These are phyloP conservation scores for Papilio polytes DNA, from an alignment of 1,140 invertebrate species.

Conservation along the genomic window DNA sequence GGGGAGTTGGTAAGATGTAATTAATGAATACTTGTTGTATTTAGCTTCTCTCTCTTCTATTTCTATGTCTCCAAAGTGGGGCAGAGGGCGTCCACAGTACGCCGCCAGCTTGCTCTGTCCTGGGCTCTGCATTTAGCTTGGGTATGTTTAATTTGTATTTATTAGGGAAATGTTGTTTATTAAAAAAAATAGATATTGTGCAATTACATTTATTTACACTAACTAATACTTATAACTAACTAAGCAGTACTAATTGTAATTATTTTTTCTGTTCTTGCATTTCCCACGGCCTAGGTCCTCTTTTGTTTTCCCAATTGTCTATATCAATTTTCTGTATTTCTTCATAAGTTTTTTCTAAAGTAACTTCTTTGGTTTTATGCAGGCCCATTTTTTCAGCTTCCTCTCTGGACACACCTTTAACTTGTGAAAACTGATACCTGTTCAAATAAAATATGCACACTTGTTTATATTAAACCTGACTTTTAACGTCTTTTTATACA, in stretches of 20 bases:
- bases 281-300: slow-evolving; percentile 93
- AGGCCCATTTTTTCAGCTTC: slow-evolving; percentile 87
- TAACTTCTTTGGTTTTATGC: slow-evolving; percentile 87
- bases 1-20: too few relatives aligned
- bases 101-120: too few relatives aligned
- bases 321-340: slow-evolving; percentile 89
- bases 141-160: too few relatives aligned
- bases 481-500: neutral
- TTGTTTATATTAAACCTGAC: slow-evolving; percentile 33
- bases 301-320: slow-evolving; percentile 91
- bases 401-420: slow-evolving; percentile 84
- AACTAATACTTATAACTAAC: neutral
- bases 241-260: neutral
- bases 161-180: too few relatives aligned
- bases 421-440: slow-evolving; percentile 88
- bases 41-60: too few relatives aligned
- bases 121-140: too few relatives aligned
- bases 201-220: neutral
- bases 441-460: slow-evolving; percentile 43
- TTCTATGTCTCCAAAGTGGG: too few relatives aligned
- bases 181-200: neutral
- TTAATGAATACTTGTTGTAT: too few relatives aligned
- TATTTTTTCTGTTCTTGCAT: slow-evolving; percentile 46
- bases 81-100: too few relatives aligned
- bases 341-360: slow-evolving; percentile 89